A percentile compares a stretch with the other conserved stretches of the same genome.
Evolutionary conservation across 37 sponge, comb jelly and placozoan genomes (phyloP).

Genomic region (Oopsacas minuta): DNA sequence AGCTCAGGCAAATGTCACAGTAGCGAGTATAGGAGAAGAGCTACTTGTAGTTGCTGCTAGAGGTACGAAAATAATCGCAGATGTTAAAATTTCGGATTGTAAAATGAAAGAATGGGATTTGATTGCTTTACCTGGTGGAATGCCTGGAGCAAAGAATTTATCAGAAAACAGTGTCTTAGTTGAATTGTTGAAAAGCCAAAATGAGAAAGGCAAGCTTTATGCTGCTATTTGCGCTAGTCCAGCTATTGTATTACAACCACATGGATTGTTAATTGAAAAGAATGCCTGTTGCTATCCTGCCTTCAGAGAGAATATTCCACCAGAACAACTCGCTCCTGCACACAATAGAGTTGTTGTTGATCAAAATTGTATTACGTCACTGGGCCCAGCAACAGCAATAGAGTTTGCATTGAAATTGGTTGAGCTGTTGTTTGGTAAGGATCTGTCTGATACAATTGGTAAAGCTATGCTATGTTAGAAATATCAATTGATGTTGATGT

Average conservation of each 20-base stretch:
- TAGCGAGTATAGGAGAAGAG: neutral
- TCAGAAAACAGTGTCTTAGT: neutral
- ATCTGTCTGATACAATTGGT: neutral
- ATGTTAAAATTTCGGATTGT: neutral
- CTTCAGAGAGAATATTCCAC: neutral
- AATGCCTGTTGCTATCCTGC: neutral
- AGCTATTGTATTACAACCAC: neutral
- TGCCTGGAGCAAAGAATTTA: constrained; percentile 1
- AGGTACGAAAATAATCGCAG: neutral
- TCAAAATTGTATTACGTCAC: neutral
- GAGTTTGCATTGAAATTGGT: neutral
- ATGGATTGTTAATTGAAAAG: neutral
- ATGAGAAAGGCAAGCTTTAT: neutral
- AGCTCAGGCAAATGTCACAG: constrained; percentile 9
- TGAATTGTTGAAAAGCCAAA: neutral
- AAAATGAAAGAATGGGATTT: neutral
- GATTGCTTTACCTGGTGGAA: constrained; percentile 2
- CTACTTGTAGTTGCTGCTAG: neutral
- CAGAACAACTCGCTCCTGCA: neutral
- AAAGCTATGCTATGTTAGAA: neutral
- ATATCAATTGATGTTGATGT: no score
- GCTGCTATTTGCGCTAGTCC: constrained; percentile 17
- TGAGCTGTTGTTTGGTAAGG: neutral
- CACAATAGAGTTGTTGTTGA: neutral
- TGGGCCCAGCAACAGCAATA: neutral